Base-by-base conservation (phyloP, 2,888 invertebrate species). In the Smittia aterrima region DNA sequence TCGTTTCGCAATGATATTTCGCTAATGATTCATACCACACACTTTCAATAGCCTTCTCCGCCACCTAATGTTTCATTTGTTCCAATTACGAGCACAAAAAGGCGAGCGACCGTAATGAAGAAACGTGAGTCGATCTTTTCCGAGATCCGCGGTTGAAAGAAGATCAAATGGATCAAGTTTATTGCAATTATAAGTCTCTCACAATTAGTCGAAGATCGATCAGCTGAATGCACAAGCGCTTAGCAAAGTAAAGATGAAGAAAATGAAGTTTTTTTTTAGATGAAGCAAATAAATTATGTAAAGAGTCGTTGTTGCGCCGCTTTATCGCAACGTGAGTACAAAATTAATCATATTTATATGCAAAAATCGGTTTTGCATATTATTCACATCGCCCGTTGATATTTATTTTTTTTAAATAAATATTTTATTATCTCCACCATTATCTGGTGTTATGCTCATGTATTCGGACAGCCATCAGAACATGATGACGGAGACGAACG, bases 1-100 rank as follows among this genome's bases (percentile, higher is more conserved):
- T 47, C 16, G 16, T 47, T 47, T 47, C 47, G 16, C 11, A 47
- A 47, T 47, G 47, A 47, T 47, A 47, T 47, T 47, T 47, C 47
- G 16, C 47, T 47, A 47, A 47, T 47, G 47, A 47, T 16, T 47
- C 47, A 47, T 47, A 47, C 47, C 11, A 47, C 47, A 47, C 47
- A 47, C 47, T 47, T 47, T 47, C 47, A 47, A 47, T 47, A 47
- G 47, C 47, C 47, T 47, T 47, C 47, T 47, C 47, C 47, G 16
- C 47, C 47, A 47, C 47, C 47, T 47, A 47, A 47, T 47, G 47
- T 47, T 47, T 47, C 47, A 47, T 47, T 47, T 47, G 47, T 47
- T 47, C 47, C 47, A 47, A 47, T 47, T 47, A 47, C 47, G 47
- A 47, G 47, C 47, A 47, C 47, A 47, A 47, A 47, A n/a, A 47